A percentile compares a stretch with the other conserved stretches of the same genome.
Conservation (phyloP, 2,113 vertebrate species). For the Caretta caretta region DNA sequence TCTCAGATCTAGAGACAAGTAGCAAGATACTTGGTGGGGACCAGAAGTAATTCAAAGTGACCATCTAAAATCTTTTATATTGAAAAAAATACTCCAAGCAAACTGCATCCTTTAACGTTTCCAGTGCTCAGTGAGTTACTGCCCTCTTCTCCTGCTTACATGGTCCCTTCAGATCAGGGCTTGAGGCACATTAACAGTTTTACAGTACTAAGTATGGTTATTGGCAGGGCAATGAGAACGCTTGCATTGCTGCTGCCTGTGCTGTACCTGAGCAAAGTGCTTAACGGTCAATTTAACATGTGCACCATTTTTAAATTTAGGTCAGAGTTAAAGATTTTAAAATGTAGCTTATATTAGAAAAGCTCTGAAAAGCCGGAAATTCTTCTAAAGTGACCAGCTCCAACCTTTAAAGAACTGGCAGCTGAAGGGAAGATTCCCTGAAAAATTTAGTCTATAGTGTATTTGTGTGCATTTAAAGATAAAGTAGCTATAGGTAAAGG, state of each 20-base stretch:
- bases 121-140: neutral
- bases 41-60: neutral
- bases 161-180: neutral
- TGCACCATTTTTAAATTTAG: neutral
- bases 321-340: neutral
- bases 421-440: neutral
- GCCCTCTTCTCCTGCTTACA: neutral
- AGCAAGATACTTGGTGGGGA: neutral
- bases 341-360: neutral
- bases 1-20: neutral
- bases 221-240: neutral
- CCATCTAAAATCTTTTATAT: neutral
- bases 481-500: neutral
- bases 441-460: neutral
- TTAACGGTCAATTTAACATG: neutral
- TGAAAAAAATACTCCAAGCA: neutral
- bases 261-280: neutral
- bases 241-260: neutral
- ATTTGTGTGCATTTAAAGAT: neutral
- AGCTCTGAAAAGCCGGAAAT: neutral
- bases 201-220: neutral
- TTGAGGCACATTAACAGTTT: constrained; percentile 15
- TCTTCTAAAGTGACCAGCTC: neutral
- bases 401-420: neutral
- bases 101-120: neutral